Evolutionary conservation across 2,888 invertebrate genomes (phyloP), one percentile per base, ranked within the genome.

Genomic region (Lissocephala sabroskyi): DNA sequence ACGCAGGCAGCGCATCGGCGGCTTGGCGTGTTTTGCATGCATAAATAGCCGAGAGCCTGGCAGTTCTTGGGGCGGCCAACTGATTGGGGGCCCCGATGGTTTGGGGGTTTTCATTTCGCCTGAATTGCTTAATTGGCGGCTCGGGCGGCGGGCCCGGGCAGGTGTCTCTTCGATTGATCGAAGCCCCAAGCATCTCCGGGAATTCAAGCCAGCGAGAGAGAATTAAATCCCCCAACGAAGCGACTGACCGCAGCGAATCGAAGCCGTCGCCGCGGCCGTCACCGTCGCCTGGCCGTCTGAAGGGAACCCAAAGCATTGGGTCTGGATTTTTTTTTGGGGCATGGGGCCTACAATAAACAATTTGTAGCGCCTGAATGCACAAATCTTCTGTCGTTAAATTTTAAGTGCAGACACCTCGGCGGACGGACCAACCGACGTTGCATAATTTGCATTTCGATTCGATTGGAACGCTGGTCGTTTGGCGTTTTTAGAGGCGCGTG

Each of bases 361-460:
- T 71, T 71, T 76, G 70, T 53, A 76, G 77, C 77, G 77, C 70
- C 70, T 76, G 74, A 71, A 68, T 71, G 76, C 76, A 73, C 76
- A 68, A 68, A 75, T 75, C 67, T 71, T 56, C 68, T 55, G 65
- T 68, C 68, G 68, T 68, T 68, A 68, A 68, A 68, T 71, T 67
- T 68, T 75, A 75, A 68, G 52, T 67, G 76, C 62, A 62, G 51
- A 16, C 17, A 14, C 60, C 44, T 40, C 41, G 40, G 42, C 32
- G 32, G 39, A 11, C 35, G 14, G 14, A 18, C 16, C 13, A 13
- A 17, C 16, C 16, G 56, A 51, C 53, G 54, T 75, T 75, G 75
- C 73, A 80, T 81, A 80, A 81, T 81, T 81, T 81, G 81, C 80
- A 81, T 81, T 81, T 80, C 80, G 82, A 79, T 82, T 80, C 82